Evolutionary conservation across 2,113 vertebrate genomes (phyloP).

Genomic region (Erinaceus europaeus): DNA sequence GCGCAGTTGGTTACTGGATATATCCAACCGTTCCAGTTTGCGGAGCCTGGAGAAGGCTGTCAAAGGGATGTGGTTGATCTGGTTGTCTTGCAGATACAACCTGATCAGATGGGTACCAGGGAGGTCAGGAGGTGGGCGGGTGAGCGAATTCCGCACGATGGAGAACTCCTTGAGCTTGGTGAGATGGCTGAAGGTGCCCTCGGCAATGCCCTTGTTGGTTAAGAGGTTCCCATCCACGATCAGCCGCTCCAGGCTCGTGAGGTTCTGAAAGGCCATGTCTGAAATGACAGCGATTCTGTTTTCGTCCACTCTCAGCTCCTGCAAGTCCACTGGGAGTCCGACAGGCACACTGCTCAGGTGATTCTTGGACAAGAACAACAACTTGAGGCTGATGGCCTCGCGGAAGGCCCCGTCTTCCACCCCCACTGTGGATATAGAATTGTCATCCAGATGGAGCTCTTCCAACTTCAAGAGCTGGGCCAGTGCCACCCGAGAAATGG

Average conservation of each 20-base stretch:
- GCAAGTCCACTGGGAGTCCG: conserved; percentile 92
- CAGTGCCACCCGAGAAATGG: conserved; percentile 94
- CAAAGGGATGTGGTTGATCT: conserved; percentile 93
- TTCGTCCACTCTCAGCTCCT: conserved; percentile 95
- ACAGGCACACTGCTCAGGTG: conserved; percentile 97
- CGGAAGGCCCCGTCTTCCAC: conserved; percentile 97
- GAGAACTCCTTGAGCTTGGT: conserved; percentile 93
- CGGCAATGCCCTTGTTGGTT: conserved; percentile 93
- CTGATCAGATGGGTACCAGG: conserved; percentile 90
- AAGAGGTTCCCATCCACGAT: conserved; percentile 96
- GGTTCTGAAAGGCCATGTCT: conserved; percentile 96
- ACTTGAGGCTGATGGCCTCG: conserved; percentile 94
- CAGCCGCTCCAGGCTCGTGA: conserved; percentile 93
- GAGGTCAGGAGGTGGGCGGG: conserved; percentile 90
- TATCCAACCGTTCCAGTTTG: conserved; percentile 92
- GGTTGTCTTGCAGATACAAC: conserved; percentile 96
- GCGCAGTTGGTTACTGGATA: conserved; percentile 95
- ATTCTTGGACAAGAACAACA: conserved; percentile 97
- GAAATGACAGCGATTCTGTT: conserved; percentile 95
- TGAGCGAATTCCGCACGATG: conserved; percentile 94
- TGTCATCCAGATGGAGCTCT: conserved; percentile 97
- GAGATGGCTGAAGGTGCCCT: conserved; percentile 94
- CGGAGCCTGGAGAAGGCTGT: conserved; percentile 91
- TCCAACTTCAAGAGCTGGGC: conserved; percentile 93
- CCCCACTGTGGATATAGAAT: conserved; percentile 97